phyloP scores from a whole-genome alignment of 2,888 invertebrate species.

The Zootermopsis nevadensis region DNA sequence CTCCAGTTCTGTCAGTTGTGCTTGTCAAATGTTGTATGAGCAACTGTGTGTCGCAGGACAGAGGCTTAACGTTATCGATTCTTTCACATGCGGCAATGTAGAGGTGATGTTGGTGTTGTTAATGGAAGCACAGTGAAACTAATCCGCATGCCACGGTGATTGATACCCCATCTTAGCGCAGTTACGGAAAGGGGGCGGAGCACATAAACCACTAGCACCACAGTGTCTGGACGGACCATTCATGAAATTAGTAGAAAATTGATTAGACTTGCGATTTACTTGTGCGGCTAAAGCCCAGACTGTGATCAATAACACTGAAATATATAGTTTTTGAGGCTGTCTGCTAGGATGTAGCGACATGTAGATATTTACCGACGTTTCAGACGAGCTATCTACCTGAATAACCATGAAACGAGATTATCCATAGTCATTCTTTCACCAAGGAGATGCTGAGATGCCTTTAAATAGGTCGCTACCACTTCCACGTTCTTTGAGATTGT shows the following conservation, averaged over 20 bases:
- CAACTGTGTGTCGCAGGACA: background rate
- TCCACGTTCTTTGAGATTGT: no score
- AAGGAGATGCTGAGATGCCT: no score
- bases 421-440: no score
- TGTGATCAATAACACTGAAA: no score
- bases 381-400: no score
- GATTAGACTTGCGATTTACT: background rate
- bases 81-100: background rate
- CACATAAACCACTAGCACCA: background rate
- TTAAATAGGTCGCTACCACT: no score
- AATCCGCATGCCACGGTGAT: conserved; percentile 11
- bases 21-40: background rate
- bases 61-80: background rate
- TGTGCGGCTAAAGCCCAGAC: no score
- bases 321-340: no score
- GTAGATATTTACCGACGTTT: no score
- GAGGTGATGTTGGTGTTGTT: conserved; percentile 13
- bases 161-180: background rate
- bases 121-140: conserved; percentile 8
- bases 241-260: conserved; percentile 1
- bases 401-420: no score
- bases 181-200: background rate
- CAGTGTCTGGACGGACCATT: background rate
- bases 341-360: no score
- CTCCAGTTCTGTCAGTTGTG: background rate